phyloP scores from a whole-genome alignment of 2,113 vertebrate genomes.

The Tyto alba region DNA sequence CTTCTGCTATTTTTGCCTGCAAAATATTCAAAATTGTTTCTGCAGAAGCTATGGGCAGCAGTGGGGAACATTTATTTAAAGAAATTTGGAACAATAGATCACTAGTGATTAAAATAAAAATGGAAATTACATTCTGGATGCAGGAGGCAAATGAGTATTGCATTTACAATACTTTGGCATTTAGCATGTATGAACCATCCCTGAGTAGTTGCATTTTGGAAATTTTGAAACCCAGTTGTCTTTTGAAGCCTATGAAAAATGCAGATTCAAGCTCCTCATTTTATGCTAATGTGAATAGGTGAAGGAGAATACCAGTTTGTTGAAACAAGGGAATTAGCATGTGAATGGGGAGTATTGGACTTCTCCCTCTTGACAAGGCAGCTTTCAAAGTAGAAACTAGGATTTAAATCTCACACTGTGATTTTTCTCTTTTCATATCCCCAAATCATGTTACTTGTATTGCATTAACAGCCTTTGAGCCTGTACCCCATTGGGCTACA shows the following conservation, averaged over 20 bases:
- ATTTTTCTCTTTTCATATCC: slow-evolving; percentile 10
- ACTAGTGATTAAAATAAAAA: slow-evolving; percentile 47
- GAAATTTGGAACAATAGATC: slow-evolving; percentile 44
- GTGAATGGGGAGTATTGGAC: slow-evolving; percentile 16
- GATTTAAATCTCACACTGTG: not conserved
- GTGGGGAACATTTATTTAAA: slow-evolving; percentile 52
- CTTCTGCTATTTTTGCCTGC: slow-evolving; percentile 37
- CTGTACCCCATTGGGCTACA: not conserved
- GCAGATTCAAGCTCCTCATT: slow-evolving; percentile 14
- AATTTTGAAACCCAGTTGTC: not conserved
- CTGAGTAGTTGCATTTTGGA: not conserved
- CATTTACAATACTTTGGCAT: slow-evolving; percentile 3
- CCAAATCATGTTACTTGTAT: not conserved
- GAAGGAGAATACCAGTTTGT: slow-evolving; percentile 34
- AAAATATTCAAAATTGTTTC: slow-evolving; percentile 53
- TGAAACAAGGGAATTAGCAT: slow-evolving; percentile 48
- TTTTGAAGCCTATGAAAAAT: slow-evolving; percentile 30
- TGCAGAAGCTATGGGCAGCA: slow-evolving; percentile 22
- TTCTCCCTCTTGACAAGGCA: not conserved
- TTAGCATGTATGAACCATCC: not conserved
- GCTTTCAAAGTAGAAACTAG: slow-evolving; percentile 17
- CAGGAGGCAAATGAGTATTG: slow-evolving; percentile 28
- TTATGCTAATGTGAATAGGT: slow-evolving; percentile 35
- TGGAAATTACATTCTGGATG: slow-evolving; percentile 49
- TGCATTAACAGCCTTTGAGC: not conserved